Conservation (phyloP, 2,797 vertebrate species). For the Alfaro cultratus region DNA sequence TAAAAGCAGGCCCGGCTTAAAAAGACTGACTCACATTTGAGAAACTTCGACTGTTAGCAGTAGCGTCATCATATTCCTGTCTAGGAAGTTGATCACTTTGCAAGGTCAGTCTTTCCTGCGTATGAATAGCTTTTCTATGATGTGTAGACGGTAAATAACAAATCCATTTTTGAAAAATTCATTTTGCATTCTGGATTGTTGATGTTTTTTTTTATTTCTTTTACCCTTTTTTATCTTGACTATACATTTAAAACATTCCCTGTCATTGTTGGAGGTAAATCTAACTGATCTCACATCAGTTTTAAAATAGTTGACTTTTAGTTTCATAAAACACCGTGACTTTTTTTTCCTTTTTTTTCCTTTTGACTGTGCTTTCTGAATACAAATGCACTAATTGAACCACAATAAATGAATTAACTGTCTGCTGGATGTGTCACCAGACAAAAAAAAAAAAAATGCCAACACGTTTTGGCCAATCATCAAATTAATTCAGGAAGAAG, state of each 20-base stretch:
- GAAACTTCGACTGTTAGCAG: neutral
- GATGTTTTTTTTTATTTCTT: neutral
- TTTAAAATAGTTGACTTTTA: neutral
- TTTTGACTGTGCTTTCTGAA: neutral
- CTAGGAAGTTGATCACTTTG: neutral
- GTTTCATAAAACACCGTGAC: neutral
- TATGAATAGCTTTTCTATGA: neutral
- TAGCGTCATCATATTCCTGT: neutral
- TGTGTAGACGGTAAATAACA: neutral
- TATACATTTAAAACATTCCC: neutral
- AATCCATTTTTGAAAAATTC: neutral
- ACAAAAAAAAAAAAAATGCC: neutral
- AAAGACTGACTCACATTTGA: neutral
- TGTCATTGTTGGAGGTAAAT: neutral
- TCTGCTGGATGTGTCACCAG: neutral
- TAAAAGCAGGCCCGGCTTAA: neutral
- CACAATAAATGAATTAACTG: conserved; percentile 2
- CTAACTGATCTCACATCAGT: neutral
- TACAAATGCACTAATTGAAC: neutral
- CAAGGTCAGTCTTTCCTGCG: neutral
- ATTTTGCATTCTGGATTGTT: neutral
- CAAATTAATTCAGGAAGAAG: conserved; percentile 1
- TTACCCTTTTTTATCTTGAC: neutral
- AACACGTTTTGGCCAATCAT: conserved; percentile 4
- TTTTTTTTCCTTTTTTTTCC: too few species aligned